Evolutionary conservation across 1,140 invertebrate species (phyloP).

Genomic region (Macrocentrus cingulum): DNA sequence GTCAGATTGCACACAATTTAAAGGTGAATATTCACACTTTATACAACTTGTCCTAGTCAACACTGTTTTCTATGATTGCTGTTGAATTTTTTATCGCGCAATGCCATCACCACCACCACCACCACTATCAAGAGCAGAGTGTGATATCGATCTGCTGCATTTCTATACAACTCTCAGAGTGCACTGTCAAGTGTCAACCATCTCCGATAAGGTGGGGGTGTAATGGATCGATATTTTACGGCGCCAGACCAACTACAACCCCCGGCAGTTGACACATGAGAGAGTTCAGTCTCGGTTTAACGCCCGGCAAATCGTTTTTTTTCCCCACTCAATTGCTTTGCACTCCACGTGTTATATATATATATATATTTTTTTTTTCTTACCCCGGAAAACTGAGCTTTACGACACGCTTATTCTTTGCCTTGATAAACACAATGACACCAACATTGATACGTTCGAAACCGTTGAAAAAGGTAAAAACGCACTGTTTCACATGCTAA

Average conservation of each 20-base stretch:
- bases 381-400: no score
- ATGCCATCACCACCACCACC: no score
- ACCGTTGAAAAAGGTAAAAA: conserved; percentile 37
- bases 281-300: neutral
- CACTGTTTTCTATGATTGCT: no score
- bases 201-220: conserved; percentile 29
- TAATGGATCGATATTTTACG: conserved; percentile 40
- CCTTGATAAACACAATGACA: conserved; percentile 21
- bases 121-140: no score
- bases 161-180: no score
- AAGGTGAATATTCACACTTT: conserved; percentile 52
- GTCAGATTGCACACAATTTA: conserved; percentile 63
- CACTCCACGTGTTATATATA: neutral
- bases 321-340: neutral
- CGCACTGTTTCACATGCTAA: no score
- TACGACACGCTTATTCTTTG: no score
- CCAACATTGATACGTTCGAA: conserved; percentile 35
- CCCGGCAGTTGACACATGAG: conserved; percentile 18
- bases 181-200: no score
- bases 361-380: no score
- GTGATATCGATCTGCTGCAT: no score
- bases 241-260: conserved; percentile 36
- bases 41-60: no score
- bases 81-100: no score
- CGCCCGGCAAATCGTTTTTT: neutral